Evolutionary conservation across 2,797 vertebrate species (phyloP), one percentile per base, ranked within the genome.

Genomic region (Urocyon cinereoargenteus): DNA sequence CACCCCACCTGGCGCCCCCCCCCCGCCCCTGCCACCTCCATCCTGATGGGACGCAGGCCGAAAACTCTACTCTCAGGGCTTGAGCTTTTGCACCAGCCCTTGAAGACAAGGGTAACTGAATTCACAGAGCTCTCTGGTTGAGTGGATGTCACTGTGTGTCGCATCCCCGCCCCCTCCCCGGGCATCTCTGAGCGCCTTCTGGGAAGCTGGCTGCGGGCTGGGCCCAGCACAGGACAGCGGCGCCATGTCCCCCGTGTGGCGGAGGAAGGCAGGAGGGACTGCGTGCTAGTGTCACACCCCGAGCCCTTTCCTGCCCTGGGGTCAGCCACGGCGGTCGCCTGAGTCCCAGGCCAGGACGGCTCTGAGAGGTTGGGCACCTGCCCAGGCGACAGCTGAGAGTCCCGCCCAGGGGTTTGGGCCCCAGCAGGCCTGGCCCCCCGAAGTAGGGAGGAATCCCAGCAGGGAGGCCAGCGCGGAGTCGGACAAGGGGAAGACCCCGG

Each of bases 201-300:
- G 16, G 77, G 61, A 53, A 9, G 53, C n/a, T 14, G 26, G 5
- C 62, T 34, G 2, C 13, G 31, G 18, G 26, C 4, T 49, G 31
- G 14, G 11, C 70, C 16, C 72, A 3, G 49, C 34, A 16, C 19
- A 59, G 51, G 12, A n/a, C 40, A 18, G 2, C 16, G 26, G 3
- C 16, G 1, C 5, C 19, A 7, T 36, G 45, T 34, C 13, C 59
- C 10, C 18, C 0, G 26, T 3, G 3, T 14, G 9, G 66, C 2
- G 22, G n/a, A 26, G 9, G 6, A 86, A 28, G 9, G 6, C 83
- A 28, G 12, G 6, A 53, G 72, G 53, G 45, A 18, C 64, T 1
- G 2, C 3, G 4, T 5, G 2, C 49, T 2, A 62, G 73, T 26
- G 1, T 8, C 4, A 40, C 5, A 26, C 62, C 26, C 10, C 24